phyloP scores from a whole-genome alignment of 1,140 invertebrate species.

The Nasonia vitripennis region DNA sequence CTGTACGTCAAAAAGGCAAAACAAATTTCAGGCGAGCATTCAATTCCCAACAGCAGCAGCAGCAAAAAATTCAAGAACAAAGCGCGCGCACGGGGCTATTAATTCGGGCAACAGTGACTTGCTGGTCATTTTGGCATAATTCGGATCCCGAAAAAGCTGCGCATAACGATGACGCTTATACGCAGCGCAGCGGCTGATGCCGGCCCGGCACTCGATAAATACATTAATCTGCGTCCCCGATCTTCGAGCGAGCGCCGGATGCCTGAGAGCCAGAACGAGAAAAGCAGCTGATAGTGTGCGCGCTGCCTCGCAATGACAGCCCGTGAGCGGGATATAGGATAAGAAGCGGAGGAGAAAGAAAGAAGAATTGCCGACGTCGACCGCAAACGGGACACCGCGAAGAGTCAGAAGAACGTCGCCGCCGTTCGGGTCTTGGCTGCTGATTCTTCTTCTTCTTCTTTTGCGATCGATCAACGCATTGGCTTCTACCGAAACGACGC shows the following conservation, averaged over 20 bases:
- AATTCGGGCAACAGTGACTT: neutral
- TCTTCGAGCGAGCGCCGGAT: neutral
- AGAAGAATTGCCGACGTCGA: neutral
- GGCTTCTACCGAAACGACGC: no score
- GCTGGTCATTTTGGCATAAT: slow-evolving; percentile 14
- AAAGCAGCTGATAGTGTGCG: slow-evolving; percentile 13
- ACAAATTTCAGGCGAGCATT: neutral
- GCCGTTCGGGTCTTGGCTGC: neutral
- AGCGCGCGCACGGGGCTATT: neutral
- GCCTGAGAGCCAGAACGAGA: neutral
- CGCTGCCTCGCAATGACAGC: slow-evolving; percentile 14
- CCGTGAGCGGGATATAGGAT: neutral
- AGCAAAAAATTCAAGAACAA: neutral
- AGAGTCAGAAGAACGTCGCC: neutral
- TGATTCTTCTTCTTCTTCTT: neutral
- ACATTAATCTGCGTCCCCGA: slow-evolving; percentile 2
- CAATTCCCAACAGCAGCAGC: neutral
- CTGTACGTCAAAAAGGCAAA: neutral
- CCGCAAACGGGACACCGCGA: neutral
- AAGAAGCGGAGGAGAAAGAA: slow-evolving; percentile 1
- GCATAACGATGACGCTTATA: slow-evolving; percentile 23
- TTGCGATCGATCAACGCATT: neutral
- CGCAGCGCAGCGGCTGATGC: neutral
- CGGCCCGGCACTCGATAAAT: neutral
- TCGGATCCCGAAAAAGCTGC: neutral